Evolutionary conservation across 2,888 invertebrate species (phyloP).

Genomic region (Pyrrhosoma nymphula): DNA sequence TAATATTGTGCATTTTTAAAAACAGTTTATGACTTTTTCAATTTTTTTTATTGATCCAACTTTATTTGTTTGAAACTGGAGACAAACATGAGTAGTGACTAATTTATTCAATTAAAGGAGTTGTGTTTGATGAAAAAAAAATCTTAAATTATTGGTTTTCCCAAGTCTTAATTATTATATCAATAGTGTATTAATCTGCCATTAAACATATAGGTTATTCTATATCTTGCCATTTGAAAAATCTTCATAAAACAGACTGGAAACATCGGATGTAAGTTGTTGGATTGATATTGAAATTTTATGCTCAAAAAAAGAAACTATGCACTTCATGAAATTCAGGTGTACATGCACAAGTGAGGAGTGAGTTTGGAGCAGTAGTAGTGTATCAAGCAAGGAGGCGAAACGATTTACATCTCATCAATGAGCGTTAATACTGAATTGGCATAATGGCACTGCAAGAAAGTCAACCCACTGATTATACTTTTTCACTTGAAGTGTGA

Average conservation of each 20-base stretch:
- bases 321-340: not conserved
- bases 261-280: not conserved
- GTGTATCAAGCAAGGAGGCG: not conserved
- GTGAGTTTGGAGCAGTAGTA: not conserved
- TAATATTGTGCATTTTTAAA: not conserved
- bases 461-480: too few species aligned
- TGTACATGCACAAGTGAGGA: not conserved
- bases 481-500: too few species aligned
- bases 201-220: not conserved
- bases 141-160: not conserved
- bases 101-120: not conserved
- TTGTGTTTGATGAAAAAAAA: not conserved
- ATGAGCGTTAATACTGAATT: not conserved
- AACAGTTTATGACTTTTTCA: not conserved
- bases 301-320: not conserved
- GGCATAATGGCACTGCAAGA: too few species aligned
- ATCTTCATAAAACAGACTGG: not conserved
- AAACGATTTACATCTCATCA: not conserved
- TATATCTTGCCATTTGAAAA: not conserved
- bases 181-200: not conserved
- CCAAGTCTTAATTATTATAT: not conserved
- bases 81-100: not conserved
- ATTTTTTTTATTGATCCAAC: not conserved
- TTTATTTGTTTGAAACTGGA: not conserved
- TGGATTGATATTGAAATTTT: not conserved